Conservation (phyloP, 2,888 invertebrate species). For the Deilephila porcellus region DNA sequence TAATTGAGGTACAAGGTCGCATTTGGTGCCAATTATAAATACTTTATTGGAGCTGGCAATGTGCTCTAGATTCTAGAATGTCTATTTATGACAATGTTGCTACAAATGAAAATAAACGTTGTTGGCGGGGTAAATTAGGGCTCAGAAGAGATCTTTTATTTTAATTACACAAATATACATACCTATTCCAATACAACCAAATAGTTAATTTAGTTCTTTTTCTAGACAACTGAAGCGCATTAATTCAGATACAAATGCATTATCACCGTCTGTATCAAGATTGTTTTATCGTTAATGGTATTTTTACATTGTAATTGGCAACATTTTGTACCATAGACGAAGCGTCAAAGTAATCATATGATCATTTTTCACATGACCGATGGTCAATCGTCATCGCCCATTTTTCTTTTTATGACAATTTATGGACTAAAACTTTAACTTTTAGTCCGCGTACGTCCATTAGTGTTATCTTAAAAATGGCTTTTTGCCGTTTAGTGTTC, state of each 20-base stretch:
- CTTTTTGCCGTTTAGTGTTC: constrained; percentile 76
- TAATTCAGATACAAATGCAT: no score
- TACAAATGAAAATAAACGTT: neutral
- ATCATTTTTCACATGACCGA: constrained; percentile 83
- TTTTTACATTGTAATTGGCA: constrained; percentile 41
- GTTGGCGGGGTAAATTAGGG: neutral
- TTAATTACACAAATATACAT: no score
- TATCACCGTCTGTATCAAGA: no score
- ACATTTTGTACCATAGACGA: constrained; percentile 62
- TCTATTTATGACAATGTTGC: neutral
- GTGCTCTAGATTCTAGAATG: neutral
- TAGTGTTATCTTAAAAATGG: constrained; percentile 72
- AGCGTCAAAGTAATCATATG: constrained; percentile 77
- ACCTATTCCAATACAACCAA: no score
- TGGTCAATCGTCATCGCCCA: constrained; percentile 71
- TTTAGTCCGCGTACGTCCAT: constrained; percentile 71
- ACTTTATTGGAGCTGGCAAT: neutral
- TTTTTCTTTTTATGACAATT: constrained; percentile 71
- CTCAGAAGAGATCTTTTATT: no score
- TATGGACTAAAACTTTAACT: constrained; percentile 62
- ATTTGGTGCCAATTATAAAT: no score
- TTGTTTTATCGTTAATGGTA: neutral
- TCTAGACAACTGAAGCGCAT: no score
- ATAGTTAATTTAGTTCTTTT: no score
- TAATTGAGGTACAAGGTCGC: no score